Evolutionary conservation across 2,797 vertebrate genomes (phyloP), one percentile per base, ranked within the genome.

Genomic region (Aplochiton taeniatus): DNA sequence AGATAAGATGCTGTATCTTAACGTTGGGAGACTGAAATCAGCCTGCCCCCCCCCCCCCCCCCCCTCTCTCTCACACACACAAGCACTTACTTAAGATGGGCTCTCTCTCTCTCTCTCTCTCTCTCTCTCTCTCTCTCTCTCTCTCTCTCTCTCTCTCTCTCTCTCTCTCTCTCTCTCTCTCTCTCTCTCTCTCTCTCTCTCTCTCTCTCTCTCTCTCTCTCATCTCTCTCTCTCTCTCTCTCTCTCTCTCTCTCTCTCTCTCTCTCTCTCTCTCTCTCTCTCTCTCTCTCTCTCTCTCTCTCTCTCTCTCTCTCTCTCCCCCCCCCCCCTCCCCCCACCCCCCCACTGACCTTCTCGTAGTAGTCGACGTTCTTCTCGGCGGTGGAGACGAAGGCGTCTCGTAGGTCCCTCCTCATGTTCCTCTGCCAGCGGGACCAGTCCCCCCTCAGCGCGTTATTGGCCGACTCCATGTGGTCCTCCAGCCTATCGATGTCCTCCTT

Each of bases 401-500:
- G 94, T 76, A 97, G 86, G 73, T 99, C 98, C 41, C 80, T 84
- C 55, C 90, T 93, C 95, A 97, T 95, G 69, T 84, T 88, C 74
- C 80, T 78, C 70, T 91, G 93, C 98, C 98, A 99, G 75, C 93
- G 91, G 47, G 85, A 85, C 96, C 96, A 99, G 14, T 99, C 98
- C 0, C 91, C 93, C 68, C 92, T 95, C 79, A 99, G 73, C 55
- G 94, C 91, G 0, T 91, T 95, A 83, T 96, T 97, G 69, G 96
- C 94, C 49, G 83, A 91, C 85, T 97, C 96, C 61, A 95, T 72
- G 68, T 92, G 94, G 77, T 98, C 95, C 63, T 96, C 94, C 67
- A 96, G 91, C 69, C 83, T 91, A 4, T 94, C 95, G 66, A 96
- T 92, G 75, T 97, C 96, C 57, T 94, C 94, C 70, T 93, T 93